These are phyloP conservation scores for Cerceris rybyensis DNA, from an alignment of 2,888 invertebrate species.

Conservation along the genomic window DNA sequence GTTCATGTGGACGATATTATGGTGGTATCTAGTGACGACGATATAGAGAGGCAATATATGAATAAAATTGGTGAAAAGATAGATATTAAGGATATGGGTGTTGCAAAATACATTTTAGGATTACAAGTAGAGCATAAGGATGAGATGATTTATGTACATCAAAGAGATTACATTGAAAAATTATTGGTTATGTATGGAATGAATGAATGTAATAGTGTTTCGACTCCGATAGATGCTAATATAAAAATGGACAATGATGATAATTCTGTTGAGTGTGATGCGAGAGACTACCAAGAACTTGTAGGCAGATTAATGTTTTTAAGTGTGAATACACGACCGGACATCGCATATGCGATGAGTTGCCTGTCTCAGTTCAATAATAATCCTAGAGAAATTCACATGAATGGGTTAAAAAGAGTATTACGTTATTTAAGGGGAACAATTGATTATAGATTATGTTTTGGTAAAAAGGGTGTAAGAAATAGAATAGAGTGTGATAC, in stretches of 20 bases:
- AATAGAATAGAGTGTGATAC: not conserved
- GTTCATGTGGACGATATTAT: not conserved
- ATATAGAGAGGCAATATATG: not conserved
- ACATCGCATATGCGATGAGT: conserved; percentile 7
- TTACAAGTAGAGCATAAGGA: not conserved
- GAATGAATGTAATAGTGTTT: not conserved
- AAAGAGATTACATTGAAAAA: not conserved
- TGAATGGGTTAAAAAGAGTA: conserved; percentile 8
- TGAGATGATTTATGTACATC: not conserved
- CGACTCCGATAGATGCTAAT: too few relatives aligned
- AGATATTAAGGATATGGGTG: not conserved
- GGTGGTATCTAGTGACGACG: not conserved
- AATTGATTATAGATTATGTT: not conserved
- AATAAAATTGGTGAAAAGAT: not conserved
- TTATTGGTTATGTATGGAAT: not conserved
- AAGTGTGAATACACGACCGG: not conserved
- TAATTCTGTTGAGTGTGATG: not conserved
- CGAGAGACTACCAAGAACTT: conserved; percentile 6
- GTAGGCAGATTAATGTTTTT: conserved; percentile 23
- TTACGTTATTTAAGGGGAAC: too few relatives aligned
- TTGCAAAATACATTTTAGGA: not conserved
- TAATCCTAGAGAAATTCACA: conserved; percentile 2
- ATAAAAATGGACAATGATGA: conserved; percentile 12
- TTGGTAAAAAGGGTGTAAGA: not conserved
- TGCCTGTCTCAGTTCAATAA: conserved; percentile 8